Base-by-base conservation (phyloP, 30 jellyfish, hydroid and myxozoan genomes). In the Chrysaora quinquecirrha region DNA sequence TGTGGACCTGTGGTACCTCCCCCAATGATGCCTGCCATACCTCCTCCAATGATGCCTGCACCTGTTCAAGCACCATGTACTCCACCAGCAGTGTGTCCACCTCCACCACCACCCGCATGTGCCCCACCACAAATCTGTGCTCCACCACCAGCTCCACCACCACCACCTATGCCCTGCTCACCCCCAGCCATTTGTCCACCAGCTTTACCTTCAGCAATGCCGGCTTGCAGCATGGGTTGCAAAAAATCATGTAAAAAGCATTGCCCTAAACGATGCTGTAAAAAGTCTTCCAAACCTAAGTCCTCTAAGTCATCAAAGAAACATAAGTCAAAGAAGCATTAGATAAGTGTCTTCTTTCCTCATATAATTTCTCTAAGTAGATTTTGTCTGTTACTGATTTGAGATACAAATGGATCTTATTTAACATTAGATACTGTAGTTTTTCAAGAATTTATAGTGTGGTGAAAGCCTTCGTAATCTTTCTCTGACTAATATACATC, bases 41-140 rank as follows among this genome's bases (percentile, higher is more conserved):
- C 90, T 34, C 90, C 96, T 24, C 90, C 90, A 34, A 64, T 80
- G 31, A 86, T 52, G 33, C 74, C 90, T n/a, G n/a, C n/a, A n/a
- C n/a, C n/a, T n/a, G n/a, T n/a, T 34, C 90, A 90, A 25, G 87
- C 78, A 46, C 64, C 29, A 20, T 80, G 89, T 74, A 84, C 82
- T 11, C 91, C 91, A 48, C 91, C 84, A 1, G 91, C 96, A 47
- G 49, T 73, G 84, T 67, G 78, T 79, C 77, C 88, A 27, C 88
- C 96, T 29, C 90, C 90, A 64, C 93, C 80, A 27, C 96, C 96
- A 46, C 86, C 83, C 23, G 71, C 95, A 25, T 61, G 86, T 35
- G 87, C 87, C 30, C 82, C 94, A 22, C 88, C 93, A 12, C 76
- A 52, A 69, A 28, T 63, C 58, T 54, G 79, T 48, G 73, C 83